These are phyloP conservation scores for Eilema sororculum DNA, from an alignment of 2,888 invertebrate genomes.

Conservation along the genomic window DNA sequence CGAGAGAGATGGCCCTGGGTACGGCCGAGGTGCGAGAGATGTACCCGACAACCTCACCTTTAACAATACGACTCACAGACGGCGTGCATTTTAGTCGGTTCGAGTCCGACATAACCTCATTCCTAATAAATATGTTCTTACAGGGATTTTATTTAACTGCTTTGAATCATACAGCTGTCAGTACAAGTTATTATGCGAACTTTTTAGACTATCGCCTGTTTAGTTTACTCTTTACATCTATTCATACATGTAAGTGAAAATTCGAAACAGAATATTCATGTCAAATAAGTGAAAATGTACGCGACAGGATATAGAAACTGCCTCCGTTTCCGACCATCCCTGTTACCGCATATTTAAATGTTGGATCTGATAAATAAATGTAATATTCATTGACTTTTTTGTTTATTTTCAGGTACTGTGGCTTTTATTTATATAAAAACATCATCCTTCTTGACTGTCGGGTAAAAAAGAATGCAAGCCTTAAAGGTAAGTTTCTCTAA, in stretches of 20 bases:
- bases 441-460: too few species aligned
- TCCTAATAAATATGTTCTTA: too few species aligned
- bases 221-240: neutral
- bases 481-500: neutral
- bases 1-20: too few species aligned
- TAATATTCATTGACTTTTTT: conserved; percentile 3
- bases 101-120: too few species aligned
- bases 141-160: too few species aligned
- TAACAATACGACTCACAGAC: too few species aligned
- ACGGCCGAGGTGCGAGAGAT: too few species aligned
- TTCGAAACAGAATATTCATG: neutral
- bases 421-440: neutral
- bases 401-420: conserved; percentile 18
- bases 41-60: too few species aligned
- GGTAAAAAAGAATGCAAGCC: neutral
- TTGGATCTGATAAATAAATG: neutral
- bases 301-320: conserved; percentile 16
- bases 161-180: too few species aligned
- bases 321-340: neutral
- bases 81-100: too few species aligned
- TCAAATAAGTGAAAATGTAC: conserved; percentile 3
- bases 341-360: neutral
- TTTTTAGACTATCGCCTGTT: neutral
- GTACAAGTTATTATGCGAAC: too few species aligned
- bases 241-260: neutral